phyloP scores from a whole-genome alignment of 2,113 vertebrate species.

The Nymphicus hollandicus region DNA sequence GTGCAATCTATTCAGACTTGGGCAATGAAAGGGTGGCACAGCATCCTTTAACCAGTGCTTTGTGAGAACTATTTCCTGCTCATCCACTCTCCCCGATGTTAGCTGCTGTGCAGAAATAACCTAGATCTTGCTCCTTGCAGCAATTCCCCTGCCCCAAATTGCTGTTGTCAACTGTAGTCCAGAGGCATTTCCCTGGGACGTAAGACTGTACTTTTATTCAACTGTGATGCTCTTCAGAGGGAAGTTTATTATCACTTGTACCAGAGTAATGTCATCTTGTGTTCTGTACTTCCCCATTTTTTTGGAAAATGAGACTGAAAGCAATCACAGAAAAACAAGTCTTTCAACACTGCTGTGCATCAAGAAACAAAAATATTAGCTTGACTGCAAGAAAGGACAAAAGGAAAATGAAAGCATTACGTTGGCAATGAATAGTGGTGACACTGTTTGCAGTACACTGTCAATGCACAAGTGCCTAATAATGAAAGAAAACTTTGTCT shows the following conservation, averaged over 20 bases:
- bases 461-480: not conserved
- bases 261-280: fast-evolving
- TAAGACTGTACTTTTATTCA: not conserved
- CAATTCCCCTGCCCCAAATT: not conserved
- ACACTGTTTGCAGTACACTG: not conserved
- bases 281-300: not conserved
- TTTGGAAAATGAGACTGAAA: not conserved
- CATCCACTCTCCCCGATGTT: not conserved
- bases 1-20: not conserved
- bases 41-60: not conserved
- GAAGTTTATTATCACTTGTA: not conserved
- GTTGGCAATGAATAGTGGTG: not conserved
- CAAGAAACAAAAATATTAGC: not conserved
- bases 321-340: not conserved
- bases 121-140: fast-evolving
- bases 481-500: not conserved
- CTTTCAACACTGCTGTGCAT: not conserved
- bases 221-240: not conserved
- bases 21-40: not conserved
- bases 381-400: not conserved
- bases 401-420: not conserved
- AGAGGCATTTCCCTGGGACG: not conserved
- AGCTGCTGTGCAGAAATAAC: not conserved
- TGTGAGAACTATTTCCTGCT: not conserved
- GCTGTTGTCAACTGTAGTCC: not conserved